phyloP scores from a whole-genome alignment of 2,797 vertebrate species.

The Oreortyx pictus region DNA sequence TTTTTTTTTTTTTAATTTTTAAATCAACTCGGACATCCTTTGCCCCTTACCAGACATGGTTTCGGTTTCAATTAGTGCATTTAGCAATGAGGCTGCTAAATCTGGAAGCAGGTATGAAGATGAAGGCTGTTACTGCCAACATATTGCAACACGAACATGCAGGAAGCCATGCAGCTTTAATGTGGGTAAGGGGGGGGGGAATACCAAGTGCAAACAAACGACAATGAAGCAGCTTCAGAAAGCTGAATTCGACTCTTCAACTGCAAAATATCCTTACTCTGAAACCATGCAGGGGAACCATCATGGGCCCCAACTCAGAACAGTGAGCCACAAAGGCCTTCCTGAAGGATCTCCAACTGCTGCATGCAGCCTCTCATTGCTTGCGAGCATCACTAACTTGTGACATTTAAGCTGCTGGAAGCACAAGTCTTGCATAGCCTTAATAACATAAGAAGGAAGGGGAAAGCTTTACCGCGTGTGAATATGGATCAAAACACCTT shows the following conservation, averaged over 20 bases:
- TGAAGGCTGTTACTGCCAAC: not conserved
- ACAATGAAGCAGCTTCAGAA: rapidly evolving
- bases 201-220: not conserved
- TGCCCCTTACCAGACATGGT: not conserved
- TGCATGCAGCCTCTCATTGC: not conserved
- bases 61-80: not conserved
- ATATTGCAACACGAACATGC: rapidly evolving
- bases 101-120: not conserved
- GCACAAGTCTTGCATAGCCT: not conserved
- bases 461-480: not conserved
- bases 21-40: not conserved
- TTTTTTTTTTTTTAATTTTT: not conserved
- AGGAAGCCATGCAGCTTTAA: not conserved
- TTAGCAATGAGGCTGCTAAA: not conserved
- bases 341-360: not conserved
- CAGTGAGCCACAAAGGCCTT: not conserved
- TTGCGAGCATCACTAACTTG: not conserved
- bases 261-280: not conserved
- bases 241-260: not conserved
- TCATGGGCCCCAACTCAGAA: not conserved
- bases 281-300: not conserved
- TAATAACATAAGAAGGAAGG: not conserved
- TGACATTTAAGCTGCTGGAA: not conserved
- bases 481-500: constrained; percentile 27
- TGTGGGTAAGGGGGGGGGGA: not conserved